phyloP scores from a whole-genome alignment of 1,140 invertebrate genomes.

The Megathymus violae region DNA sequence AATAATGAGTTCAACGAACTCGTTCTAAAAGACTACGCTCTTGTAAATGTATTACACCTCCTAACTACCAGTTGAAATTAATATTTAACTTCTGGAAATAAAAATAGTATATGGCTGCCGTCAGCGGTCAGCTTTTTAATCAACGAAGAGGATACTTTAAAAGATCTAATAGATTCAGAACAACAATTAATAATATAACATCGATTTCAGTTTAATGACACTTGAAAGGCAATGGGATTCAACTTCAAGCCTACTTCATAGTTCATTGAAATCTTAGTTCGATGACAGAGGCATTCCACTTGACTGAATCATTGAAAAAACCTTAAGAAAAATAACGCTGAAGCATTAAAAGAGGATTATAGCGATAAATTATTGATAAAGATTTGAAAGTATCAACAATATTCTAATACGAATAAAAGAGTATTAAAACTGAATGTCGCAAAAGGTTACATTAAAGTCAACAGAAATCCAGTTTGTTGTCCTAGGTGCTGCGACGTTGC shows the following conservation, averaged over 20 bases:
- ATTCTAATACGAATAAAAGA: slow-evolving; percentile 30
- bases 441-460: slow-evolving; percentile 29
- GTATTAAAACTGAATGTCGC: slow-evolving; percentile 24
- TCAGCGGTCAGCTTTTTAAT: not conserved
- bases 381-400: slow-evolving; percentile 19
- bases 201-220: slow-evolving; percentile 28
- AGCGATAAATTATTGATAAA: slow-evolving; percentile 11
- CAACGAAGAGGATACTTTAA: not conserved
- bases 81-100: slow-evolving; percentile 12
- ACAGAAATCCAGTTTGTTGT: slow-evolving; percentile 37
- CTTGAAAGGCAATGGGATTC: slow-evolving; percentile 19
- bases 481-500: slow-evolving; percentile 15
- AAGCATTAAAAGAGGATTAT: slow-evolving; percentile 2
- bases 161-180: slow-evolving; percentile 12
- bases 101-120: slow-evolving; percentile 1
- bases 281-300: slow-evolving; percentile 31
- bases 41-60: slow-evolving; percentile 34
- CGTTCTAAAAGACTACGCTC: slow-evolving; percentile 42
- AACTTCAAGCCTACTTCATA: slow-evolving; percentile 33
- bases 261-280: slow-evolving; percentile 34
- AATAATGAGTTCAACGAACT: slow-evolving; percentile 58
- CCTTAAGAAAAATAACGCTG: not conserved
- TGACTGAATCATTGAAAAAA: slow-evolving; percentile 21
- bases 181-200: slow-evolving; percentile 23
- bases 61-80: slow-evolving; percentile 37